Conservation (phyloP, 2,888 invertebrate species). For the Coleophora flavipennella region DNA sequence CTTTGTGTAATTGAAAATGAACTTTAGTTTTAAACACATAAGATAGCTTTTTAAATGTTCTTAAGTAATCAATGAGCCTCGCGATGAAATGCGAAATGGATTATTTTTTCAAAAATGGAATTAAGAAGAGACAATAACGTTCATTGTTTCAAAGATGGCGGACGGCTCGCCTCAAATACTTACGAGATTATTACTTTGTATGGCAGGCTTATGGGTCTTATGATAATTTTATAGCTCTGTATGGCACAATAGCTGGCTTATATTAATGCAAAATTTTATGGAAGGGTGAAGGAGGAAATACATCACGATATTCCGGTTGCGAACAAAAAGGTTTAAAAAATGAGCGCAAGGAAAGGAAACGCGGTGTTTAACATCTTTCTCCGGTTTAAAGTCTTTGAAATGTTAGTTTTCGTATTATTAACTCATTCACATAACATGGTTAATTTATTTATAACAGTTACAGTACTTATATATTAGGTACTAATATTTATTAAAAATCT, state of each 20-base stretch:
- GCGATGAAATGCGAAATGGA: slow-evolving; percentile 69
- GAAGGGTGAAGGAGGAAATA: slow-evolving; percentile 37
- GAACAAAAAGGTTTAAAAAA: slow-evolving; percentile 24
- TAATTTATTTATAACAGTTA: too few species aligned
- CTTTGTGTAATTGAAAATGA: slow-evolving; percentile 21
- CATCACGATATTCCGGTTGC: slow-evolving; percentile 40
- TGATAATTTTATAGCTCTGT: slow-evolving; percentile 58
- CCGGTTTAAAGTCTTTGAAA: slow-evolving; percentile 11
- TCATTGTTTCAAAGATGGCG: slow-evolving; percentile 71
- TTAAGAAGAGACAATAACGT: slow-evolving; percentile 71
- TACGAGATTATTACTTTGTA: slow-evolving; percentile 56
- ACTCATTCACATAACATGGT: too few species aligned
- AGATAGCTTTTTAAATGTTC: slow-evolving; percentile 24
- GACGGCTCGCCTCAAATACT: slow-evolving; percentile 47
- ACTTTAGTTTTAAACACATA: slow-evolving; percentile 24
- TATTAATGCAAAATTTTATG: slow-evolving; percentile 41
- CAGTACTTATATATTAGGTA: too few species aligned
- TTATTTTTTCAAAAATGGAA: slow-evolving; percentile 73
- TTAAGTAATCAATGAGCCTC: slow-evolving; percentile 49
- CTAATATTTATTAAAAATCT: too few species aligned
- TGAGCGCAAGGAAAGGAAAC: slow-evolving; percentile 38
- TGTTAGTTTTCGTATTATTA: too few species aligned
- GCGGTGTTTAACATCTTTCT: slow-evolving; percentile 31
- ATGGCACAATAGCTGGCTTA: slow-evolving; percentile 42
- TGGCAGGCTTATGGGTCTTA: slow-evolving; percentile 35